Base-by-base conservation (phyloP, 2,888 invertebrate species). In the Sceliomorpha sp. region DNA sequence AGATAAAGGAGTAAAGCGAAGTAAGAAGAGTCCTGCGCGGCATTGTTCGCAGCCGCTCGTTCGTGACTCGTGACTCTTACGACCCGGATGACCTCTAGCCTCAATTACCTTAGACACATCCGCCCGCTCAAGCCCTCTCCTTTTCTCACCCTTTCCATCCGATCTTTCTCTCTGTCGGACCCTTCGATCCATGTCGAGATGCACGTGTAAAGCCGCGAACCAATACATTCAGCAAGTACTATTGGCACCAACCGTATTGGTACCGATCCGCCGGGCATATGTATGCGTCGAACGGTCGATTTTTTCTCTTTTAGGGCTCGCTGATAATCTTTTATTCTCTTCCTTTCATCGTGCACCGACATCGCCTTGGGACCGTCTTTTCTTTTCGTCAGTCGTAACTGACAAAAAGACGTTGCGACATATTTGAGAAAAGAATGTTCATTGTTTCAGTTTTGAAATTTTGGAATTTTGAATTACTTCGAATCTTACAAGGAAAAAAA, bases 91-190 rank as follows among this genome's bases (percentile, higher is more conserved):
- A 86, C 86, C 86, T 85, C 81, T 81, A 85, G 85, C 87, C 86
- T 87, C 87, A 86, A 87, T 87, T 87, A 87, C 86, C 85, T 85
- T 85, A 80, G 86, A 87, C 86, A 87, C 85, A 87, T 87, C 87
- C 87, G 87, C 83, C 82, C 86, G 79, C 76, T 77, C 73, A 67
- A 69, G 69, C 75, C 70, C 68, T 72, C 74, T 70, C 75, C 47
- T 69, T 66, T 73, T 71, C 62, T 60, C 63, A 62, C 44, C 72
- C 55, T 63, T 56, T 62, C 45, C 42, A 29, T 69, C 56, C 53
- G 55, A 51, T 51, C 62, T 59, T 32, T 58, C 62, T 64, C 68
- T 64, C 56, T 36, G 56, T 51, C 55, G 63, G 66, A 56, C 66
- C 56, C 58, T 51, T 60, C 70, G 62, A 66, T 70, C 50, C 47